These are phyloP conservation scores for Theocolax elegans DNA, from an alignment of 1,140 invertebrate species.

Conservation along the genomic window DNA sequence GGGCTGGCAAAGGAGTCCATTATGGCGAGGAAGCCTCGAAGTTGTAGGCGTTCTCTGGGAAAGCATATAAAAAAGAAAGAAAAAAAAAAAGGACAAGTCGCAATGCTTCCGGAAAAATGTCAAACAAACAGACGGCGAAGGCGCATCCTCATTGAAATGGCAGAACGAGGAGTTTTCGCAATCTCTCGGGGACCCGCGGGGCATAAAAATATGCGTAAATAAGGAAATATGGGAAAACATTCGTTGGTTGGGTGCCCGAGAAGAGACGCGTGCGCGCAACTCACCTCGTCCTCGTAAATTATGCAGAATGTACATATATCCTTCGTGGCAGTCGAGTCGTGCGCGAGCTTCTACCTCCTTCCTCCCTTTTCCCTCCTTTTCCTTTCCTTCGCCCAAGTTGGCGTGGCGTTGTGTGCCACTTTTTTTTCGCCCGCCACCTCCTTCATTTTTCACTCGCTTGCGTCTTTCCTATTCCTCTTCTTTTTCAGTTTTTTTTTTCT, in stretches of 20 bases:
- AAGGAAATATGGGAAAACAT: constrained; percentile 35
- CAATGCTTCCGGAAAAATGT: no score
- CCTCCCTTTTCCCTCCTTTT: background rate
- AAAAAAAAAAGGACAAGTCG: no score
- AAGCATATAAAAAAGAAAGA: no score
- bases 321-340: background rate
- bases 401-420: background rate
- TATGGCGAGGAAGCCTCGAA: no score
- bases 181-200: background rate
- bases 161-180: constrained; percentile 12
- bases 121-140: background rate
- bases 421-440: background rate
- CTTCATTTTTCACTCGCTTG: constrained; percentile 24
- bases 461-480: no score
- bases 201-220: constrained; percentile 28
- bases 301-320: constrained; percentile 27
- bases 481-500: background rate
- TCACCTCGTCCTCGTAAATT: constrained; percentile 12
- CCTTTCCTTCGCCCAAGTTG: no score
- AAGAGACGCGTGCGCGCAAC: background rate
- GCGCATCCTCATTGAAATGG: background rate
- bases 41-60: no score
- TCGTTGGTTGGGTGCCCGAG: background rate
- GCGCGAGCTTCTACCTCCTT: background rate
- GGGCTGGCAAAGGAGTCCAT: no score